Percentiles rank a stretch among this genome's conserved stretches.
Evolutionary conservation across 2,113 vertebrate species (phyloP).

Genomic region (Phaethon lepturus): DNA sequence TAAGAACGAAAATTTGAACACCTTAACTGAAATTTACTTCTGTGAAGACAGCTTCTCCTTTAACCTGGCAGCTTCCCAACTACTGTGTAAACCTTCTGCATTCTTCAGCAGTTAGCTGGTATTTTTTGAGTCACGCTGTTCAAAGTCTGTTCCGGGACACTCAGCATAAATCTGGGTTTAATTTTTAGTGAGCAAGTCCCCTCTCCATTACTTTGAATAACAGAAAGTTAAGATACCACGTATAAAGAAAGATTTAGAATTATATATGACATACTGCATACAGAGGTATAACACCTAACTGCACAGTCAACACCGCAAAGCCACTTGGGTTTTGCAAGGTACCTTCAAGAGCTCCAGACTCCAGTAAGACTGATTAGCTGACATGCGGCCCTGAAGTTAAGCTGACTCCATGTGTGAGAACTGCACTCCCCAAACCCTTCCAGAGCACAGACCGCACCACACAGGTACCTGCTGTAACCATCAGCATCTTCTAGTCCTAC

Average conservation of each 20-base stretch:
- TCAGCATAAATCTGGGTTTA: background rate
- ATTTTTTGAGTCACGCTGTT: constrained; percentile 46
- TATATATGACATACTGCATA: background rate
- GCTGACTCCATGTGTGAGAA: rapidly evolving
- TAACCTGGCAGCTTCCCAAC: constrained; percentile 34
- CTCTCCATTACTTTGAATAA: background rate
- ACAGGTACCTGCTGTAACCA: background rate
- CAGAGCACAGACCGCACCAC: background rate
- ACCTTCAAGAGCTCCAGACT: background rate
- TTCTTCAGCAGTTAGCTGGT: constrained; percentile 53
- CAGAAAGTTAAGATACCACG: background rate
- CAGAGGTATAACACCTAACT: background rate
- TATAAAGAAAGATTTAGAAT: background rate
- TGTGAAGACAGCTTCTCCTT: constrained; percentile 5
- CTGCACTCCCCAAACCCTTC: background rate
- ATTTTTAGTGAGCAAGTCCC: background rate
- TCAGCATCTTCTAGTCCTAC: background rate
- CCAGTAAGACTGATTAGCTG: background rate
- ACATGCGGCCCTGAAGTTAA: rapidly evolving
- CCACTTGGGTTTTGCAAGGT: background rate
- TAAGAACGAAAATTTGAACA: constrained; percentile 16
- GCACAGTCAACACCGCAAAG: background rate
- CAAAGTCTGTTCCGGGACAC: constrained; percentile 10
- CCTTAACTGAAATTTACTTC: constrained; percentile 10
- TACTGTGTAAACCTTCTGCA: constrained; percentile 44